Evolutionary conservation across 2,888 invertebrate species (phyloP), one percentile per base, ranked within the genome.

Genomic region (Phalera bucephala): DNA sequence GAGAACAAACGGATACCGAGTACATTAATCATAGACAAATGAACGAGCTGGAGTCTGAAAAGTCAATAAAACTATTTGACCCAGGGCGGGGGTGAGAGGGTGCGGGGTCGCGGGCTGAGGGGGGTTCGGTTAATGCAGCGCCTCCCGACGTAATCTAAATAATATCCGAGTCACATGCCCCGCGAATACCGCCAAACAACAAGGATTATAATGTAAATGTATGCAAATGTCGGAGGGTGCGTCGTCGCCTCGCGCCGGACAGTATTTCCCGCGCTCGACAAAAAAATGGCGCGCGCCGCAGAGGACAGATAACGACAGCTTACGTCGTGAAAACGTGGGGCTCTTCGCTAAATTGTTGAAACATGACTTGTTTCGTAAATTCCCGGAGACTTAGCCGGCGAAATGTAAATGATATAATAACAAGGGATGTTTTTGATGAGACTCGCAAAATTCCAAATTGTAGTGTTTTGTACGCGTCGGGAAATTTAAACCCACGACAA

Each of bases 151-250:
- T 54, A 48, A 55, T 67, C 64, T 64, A 58, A 65, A 63, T 57
- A 66, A 60, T 64, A 65, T 60, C 55, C 52, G 56, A 57, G 53
- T 54, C 52, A 52, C 53, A 56, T 57, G 57, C 48, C 40, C 44
- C 34, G 52, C 47, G 50, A 53, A 53, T 56, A 46, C 63, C 55
- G 48, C 69, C 67, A 57, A 72, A 70, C 72, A 69, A 67, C 72
- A 61, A 51, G 72, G 79, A 81, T 80, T 80, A 81, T 75, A 64
- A 83, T 82, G 84, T 80, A 80, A 86, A 84, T 81, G 60, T 81
- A 85, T 86, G 85, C 76, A 71, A 83, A 84, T 79, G 55, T 43
- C 40, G 50, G 66, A 64, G 70, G 69, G 65, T 40, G 57, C 47
- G 43, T 20, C 12, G 25, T 12, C 25, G 23, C 23, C 23, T 11